phyloP scores from a whole-genome alignment of 1,140 invertebrate species.

The Ostrea denselamellosa region DNA sequence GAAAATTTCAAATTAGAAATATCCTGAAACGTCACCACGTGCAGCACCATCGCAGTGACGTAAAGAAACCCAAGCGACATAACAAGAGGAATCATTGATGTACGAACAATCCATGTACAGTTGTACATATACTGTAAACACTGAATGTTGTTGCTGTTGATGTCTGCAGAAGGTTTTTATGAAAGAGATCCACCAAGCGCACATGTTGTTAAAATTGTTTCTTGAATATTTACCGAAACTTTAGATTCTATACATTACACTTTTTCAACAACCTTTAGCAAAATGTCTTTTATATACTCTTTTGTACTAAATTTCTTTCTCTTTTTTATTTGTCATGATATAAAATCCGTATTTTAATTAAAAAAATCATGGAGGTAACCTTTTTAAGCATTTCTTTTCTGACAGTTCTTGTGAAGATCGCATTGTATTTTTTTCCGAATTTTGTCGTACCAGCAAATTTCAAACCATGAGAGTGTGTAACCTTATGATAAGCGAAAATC shows the following conservation, averaged over 20 bases:
- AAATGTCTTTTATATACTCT: neutral
- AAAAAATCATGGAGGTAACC: neutral
- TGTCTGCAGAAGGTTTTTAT: neutral
- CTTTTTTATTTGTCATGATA: neutral
- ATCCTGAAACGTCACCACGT: conserved; percentile 6
- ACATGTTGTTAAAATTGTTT: neutral
- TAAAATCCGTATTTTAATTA: neutral
- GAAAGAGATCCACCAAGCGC: neutral
- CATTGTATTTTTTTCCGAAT: too few relatives aligned
- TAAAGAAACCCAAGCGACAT: conserved; percentile 11
- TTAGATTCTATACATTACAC: neutral
- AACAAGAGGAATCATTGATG: neutral
- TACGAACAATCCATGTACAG: too few relatives aligned
- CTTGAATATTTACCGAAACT: neutral
- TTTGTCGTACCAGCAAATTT: too few relatives aligned
- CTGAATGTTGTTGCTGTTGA: neutral
- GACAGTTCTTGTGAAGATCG: too few relatives aligned
- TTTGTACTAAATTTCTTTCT: neutral
- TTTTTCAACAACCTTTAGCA: neutral
- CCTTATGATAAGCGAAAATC: too few relatives aligned
- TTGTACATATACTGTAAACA: neutral
- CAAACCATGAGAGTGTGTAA: too few relatives aligned
- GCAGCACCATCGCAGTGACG: neutral
- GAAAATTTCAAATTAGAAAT: neutral
- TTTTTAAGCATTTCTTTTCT: neutral